These are phyloP conservation scores for Epizoanthus ramosus DNA, from an alignment of 92 coral and sea anemone species.

Conservation along the genomic window DNA sequence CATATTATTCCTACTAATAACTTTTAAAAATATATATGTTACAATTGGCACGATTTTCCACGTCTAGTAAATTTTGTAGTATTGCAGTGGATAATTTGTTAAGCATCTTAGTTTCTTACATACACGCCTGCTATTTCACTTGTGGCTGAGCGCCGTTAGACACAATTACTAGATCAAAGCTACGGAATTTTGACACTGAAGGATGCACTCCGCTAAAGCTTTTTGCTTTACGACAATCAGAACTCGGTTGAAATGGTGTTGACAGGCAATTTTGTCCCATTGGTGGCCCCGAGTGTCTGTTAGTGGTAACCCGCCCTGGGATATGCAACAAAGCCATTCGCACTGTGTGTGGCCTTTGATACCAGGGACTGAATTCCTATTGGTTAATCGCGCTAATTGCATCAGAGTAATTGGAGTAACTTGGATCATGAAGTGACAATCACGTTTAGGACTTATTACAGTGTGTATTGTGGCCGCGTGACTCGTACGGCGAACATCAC, in stretches of 20 bases:
- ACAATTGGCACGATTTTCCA: background rate
- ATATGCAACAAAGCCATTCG: slow-evolving; percentile 60
- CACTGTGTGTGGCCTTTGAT: slow-evolving; percentile 96
- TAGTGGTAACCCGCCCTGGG: slow-evolving; percentile 64
- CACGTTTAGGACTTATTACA: slow-evolving; percentile 71
- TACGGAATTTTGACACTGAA: slow-evolving; percentile 66
- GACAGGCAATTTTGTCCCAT: slow-evolving; percentile 86
- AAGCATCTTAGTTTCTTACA: background rate
- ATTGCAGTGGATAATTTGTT: background rate
- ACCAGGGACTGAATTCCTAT: slow-evolving; percentile 70
- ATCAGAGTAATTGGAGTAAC: slow-evolving; percentile 73
- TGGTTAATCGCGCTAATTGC: slow-evolving; percentile 76
- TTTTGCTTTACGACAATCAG: slow-evolving; percentile 63
- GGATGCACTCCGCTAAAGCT: slow-evolving; percentile 62
- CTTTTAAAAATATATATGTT: background rate
- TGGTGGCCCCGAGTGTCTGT: slow-evolving; percentile 72
- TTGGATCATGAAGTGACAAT: slow-evolving; percentile 71
- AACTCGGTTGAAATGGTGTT: slow-evolving; percentile 88
- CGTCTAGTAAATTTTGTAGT: slow-evolving; percentile 9
- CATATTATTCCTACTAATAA: background rate
- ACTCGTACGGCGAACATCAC: slow-evolving; percentile 51
- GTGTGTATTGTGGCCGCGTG: slow-evolving; percentile 82
- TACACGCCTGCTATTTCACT: slow-evolving; percentile 80
- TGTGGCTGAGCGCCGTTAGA: slow-evolving; percentile 56
- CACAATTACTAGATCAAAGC: slow-evolving; percentile 71